Evolutionary conservation across 2,888 invertebrate species (phyloP).

Genomic region (Tipula confusa): DNA sequence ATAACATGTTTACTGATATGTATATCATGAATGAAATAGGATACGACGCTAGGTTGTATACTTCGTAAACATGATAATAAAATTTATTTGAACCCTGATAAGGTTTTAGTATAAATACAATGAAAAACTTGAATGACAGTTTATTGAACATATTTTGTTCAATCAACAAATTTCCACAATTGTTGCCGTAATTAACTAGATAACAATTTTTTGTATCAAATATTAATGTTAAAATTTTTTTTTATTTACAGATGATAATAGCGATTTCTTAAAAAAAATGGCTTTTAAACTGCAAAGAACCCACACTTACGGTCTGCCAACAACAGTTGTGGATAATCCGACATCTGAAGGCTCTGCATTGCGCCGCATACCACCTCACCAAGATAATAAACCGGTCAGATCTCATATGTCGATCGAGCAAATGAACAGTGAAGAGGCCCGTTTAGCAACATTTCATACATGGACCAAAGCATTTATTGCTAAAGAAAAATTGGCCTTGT

Average conservation of each 20-base stretch:
- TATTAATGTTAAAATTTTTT: not conserved
- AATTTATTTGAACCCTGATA: not conserved
- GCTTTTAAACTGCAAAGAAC: not conserved
- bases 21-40: no score
- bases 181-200: not conserved
- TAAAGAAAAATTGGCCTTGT: constrained; percentile 61
- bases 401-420: not conserved
- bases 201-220: not conserved
- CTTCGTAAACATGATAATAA: no score
- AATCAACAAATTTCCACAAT: not conserved
- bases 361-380: not conserved
- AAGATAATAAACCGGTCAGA: not conserved
- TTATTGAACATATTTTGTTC: no score
- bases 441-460: constrained; percentile 60
- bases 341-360: not conserved
- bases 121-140: no score
- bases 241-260: not conserved
- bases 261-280: not conserved
- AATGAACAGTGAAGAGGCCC: constrained; percentile 55
- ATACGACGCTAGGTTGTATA: no score
- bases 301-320: not conserved
- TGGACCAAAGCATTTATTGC: constrained; percentile 61
- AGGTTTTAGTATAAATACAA: no score
- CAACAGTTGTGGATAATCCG: not conserved
- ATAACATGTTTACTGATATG: no score